These are phyloP conservation scores for Notodonta dromedarius DNA, from an alignment of 2,888 invertebrate species.

Conservation along the genomic window DNA sequence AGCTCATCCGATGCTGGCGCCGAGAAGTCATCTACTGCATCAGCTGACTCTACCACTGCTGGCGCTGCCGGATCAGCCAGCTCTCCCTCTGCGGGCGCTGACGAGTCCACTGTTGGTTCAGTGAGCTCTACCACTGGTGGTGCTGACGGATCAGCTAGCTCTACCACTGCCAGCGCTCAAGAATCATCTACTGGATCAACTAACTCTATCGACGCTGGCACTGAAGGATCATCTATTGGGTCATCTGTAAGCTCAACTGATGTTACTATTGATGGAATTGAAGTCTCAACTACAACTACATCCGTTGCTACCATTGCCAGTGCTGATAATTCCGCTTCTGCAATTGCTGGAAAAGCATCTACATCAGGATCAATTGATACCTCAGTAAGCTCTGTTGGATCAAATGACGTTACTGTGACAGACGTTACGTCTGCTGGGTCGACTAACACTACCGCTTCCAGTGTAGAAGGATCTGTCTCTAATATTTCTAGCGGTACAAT, in stretches of 20 bases:
- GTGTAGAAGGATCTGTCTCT: background rate
- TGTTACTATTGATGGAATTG: slow-evolving; percentile 9
- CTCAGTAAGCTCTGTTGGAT: background rate
- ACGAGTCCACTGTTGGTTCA: background rate
- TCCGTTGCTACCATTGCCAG: background rate
- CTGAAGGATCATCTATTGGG: slow-evolving; percentile 4
- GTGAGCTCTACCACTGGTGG: slow-evolving; percentile 5
- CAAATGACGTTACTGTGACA: slow-evolving; percentile 9
- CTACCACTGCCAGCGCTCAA: background rate
- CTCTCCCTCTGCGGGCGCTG: slow-evolving; percentile 5
- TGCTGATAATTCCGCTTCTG: background rate
- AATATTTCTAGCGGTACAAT: background rate
- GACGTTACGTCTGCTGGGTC: slow-evolving; percentile 4
- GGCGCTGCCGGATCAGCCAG: slow-evolving; percentile 4
- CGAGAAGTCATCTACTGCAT: background rate
- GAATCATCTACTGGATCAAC: background rate
- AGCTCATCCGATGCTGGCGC: background rate
- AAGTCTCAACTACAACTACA: slow-evolving; percentile 4
- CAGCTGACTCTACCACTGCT: background rate
- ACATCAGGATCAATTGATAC: slow-evolving; percentile 6
- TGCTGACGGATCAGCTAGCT: slow-evolving; percentile 1
- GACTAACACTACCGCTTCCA: background rate
- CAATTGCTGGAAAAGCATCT: slow-evolving; percentile 10
- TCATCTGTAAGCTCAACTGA: background rate
- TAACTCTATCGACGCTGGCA: slow-evolving; percentile 5